phyloP scores from a whole-genome alignment of 2,888 invertebrate species.

The Drosophila hamatofila region DNA sequence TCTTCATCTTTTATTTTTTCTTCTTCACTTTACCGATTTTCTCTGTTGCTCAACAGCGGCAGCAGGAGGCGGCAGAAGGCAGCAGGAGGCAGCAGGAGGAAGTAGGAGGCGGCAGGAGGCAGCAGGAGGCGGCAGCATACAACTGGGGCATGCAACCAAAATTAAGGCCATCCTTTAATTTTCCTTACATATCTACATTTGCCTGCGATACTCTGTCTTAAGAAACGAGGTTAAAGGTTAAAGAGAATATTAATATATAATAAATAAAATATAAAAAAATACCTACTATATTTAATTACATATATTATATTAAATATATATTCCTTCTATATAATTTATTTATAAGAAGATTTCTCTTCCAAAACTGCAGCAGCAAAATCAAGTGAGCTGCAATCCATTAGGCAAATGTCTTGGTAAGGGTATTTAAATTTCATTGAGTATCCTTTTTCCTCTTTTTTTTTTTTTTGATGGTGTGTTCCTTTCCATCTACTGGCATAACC shows the following conservation, averaged over 20 bases:
- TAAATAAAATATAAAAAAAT: not conserved
- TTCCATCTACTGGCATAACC: conserved; percentile 45
- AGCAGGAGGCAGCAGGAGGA: not conserved
- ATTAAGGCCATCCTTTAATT: conserved; percentile 29
- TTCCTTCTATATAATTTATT: not conserved
- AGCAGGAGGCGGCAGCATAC: not conserved
- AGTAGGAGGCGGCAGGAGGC: conserved; percentile 16
- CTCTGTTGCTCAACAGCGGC: too few species aligned
- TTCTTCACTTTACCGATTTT: not conserved
- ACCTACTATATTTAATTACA: not conserved
- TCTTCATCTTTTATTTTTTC: not conserved
- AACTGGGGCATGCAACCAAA: conserved; percentile 17
- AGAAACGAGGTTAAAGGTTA: not conserved
- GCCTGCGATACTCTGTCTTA: not conserved
- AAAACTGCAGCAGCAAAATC: not conserved
- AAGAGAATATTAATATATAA: too few species aligned
- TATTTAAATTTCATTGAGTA: conserved; percentile 2
- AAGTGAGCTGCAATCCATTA: not conserved
- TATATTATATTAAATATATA: not conserved
- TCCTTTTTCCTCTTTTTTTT: conserved; percentile 19
- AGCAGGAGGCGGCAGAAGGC: conserved; percentile 12
- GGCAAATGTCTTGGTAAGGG: not conserved
- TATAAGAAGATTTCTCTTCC: not conserved
- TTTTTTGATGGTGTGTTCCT: conserved; percentile 5
- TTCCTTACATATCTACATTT: conserved; percentile 12